Conservation (phyloP, 2,797 vertebrate species). For the Euthynnus affinis region DNA sequence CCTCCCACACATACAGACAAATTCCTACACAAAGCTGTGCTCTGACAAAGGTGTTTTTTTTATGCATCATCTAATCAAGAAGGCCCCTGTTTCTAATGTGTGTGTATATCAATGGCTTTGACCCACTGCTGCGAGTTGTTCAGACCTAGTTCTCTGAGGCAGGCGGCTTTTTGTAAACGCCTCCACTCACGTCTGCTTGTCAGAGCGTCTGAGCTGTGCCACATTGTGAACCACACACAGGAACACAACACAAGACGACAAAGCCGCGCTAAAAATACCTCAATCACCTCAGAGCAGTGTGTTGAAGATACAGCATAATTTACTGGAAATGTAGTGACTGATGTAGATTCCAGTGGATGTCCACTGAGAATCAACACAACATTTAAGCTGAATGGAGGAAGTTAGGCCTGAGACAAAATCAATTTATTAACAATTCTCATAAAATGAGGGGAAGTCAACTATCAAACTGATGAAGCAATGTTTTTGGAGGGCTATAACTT, state of each 20-base stretch:
- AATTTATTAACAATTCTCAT: background rate
- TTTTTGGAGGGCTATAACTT: background rate
- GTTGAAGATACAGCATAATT: constrained; percentile 50
- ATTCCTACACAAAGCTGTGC: constrained; percentile 10
- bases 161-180: constrained; percentile 82
- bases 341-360: constrained; percentile 31
- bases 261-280: constrained; percentile 77
- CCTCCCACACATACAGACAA: background rate
- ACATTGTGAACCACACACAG: constrained; percentile 74
- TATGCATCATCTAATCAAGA: background rate
- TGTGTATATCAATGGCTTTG: constrained; percentile 35
- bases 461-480: too few relatives aligned
- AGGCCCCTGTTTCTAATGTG: constrained; percentile 1
- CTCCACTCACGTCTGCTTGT: constrained; percentile 67
- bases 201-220: constrained; percentile 54
- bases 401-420: background rate
- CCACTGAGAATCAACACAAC: constrained; percentile 26
- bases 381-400: background rate
- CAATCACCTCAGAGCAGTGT: constrained; percentile 29
- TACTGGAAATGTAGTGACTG: constrained; percentile 74
- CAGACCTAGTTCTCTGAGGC: constrained; percentile 32
- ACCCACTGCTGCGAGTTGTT: constrained; percentile 47
- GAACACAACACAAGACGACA: constrained; percentile 66
- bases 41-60: constrained; percentile 13
- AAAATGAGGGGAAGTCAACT: background rate